phyloP scores from a whole-genome alignment of 2,113 vertebrate species.

The Pygoscelis adeliae region DNA sequence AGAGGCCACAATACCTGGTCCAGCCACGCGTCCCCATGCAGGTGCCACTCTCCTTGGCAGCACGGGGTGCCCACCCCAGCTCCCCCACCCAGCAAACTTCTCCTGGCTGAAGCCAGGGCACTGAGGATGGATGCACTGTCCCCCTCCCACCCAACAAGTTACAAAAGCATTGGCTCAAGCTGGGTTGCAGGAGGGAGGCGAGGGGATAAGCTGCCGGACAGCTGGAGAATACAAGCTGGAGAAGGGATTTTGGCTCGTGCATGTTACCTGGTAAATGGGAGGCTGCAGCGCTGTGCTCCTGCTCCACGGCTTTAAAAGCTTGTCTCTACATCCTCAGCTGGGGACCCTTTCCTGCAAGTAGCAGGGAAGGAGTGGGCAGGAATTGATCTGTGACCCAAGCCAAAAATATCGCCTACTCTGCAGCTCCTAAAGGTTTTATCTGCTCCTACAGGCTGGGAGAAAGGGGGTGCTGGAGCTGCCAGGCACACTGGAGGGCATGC shows the following conservation, averaged over 20 bases:
- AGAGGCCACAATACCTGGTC: not conserved
- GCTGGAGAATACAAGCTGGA: not conserved
- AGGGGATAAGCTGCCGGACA: not conserved
- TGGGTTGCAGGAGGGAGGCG: rapidly evolving
- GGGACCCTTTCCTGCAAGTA: conserved; percentile 69
- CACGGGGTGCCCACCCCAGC: not conserved
- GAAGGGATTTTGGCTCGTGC: not conserved
- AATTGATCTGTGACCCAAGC: conserved; percentile 73
- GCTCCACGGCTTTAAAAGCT: conserved; percentile 62
- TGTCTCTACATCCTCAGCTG: not conserved
- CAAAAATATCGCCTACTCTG: conserved; percentile 82
- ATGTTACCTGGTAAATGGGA: conserved; percentile 80
- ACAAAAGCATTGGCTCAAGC: not conserved
- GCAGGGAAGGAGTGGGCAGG: conserved; percentile 64
- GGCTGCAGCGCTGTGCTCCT: conserved; percentile 74
- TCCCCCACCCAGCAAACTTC: not conserved
- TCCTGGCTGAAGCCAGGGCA: rapidly evolving
- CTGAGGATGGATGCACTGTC: not conserved
- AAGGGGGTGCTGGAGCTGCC: not conserved
- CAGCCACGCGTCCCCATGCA: rapidly evolving
- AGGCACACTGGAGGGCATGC: not conserved
- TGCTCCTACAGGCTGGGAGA: not conserved
- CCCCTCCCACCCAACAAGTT: not conserved
- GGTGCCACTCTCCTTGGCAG: not conserved
- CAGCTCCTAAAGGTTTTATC: not conserved